Conservation (phyloP, 1,140 invertebrate genomes). For the Sitobion miscanthi region DNA sequence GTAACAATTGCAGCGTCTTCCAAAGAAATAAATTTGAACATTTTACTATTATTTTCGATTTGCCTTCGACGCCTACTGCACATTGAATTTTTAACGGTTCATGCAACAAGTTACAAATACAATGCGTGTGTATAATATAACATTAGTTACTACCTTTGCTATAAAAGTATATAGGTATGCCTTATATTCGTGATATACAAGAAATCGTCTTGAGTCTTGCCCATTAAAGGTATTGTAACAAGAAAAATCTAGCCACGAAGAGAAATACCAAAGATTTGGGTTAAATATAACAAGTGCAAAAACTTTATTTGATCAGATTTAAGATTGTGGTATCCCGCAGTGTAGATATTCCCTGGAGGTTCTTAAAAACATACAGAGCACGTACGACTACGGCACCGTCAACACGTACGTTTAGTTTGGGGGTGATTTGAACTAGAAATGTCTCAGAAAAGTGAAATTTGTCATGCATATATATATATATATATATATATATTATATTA, state of each 20-base stretch:
- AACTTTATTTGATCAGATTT: conserved; percentile 43
- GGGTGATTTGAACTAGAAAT: background rate
- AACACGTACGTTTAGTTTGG: background rate
- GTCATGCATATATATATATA: background rate
- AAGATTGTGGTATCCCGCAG: background rate
- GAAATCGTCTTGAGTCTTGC: background rate
- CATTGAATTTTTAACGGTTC: background rate
- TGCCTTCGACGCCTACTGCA: background rate
- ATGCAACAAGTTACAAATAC: conserved; percentile 5
- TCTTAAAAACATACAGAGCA: conserved; percentile 11
- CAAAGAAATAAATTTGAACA: background rate
- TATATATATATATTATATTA: background rate
- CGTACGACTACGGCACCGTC: background rate
- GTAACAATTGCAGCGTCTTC: background rate
- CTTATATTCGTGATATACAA: background rate
- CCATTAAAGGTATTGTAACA: background rate
- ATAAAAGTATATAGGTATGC: background rate
- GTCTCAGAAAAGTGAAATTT: conserved; percentile 13
- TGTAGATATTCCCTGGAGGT: background rate
- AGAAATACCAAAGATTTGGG: background rate
- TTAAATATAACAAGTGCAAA: background rate
- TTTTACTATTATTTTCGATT: background rate
- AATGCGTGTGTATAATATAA: background rate
- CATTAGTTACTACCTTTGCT: background rate
- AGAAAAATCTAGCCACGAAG: background rate